Percentiles rank a stretch among this genome's conserved stretches.
phyloP scores from a whole-genome alignment of 2,888 invertebrate species.

The Bibio marci region DNA sequence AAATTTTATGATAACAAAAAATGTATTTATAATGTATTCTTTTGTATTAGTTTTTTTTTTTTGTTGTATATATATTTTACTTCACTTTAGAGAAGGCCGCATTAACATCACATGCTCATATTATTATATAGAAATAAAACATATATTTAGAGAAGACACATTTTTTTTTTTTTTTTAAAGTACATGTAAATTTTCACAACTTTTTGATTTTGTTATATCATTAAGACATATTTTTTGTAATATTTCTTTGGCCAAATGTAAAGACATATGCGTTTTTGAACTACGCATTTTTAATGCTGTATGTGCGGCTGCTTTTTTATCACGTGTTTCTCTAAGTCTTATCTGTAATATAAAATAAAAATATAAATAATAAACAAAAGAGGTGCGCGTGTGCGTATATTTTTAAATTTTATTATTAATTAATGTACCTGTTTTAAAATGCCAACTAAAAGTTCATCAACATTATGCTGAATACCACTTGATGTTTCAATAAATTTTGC shows the following conservation, averaged over 20 bases:
- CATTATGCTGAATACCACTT: conserved; percentile 89
- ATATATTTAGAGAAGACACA: too few relatives aligned
- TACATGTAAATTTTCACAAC: conserved; percentile 74
- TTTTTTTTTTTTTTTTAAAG: conserved; percentile 32
- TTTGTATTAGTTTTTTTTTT: too few relatives aligned
- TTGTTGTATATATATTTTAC: too few relatives aligned
- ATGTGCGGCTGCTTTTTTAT: conserved; percentile 49
- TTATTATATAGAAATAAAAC: too few relatives aligned
- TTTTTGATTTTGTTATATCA: conserved; percentile 69
- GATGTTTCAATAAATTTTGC: conserved; percentile 51
- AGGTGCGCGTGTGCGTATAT: too few relatives aligned
- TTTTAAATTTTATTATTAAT: background rate
- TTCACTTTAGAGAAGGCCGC: too few relatives aligned
- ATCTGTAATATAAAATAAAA: conserved; percentile 29
- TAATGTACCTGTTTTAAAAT: conserved; percentile 57
- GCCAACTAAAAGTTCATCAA: conserved; percentile 88
- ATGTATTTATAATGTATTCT: too few relatives aligned
- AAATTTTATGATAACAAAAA: too few relatives aligned
- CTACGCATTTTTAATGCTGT: conserved; percentile 47
- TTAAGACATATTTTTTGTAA: conserved; percentile 73
- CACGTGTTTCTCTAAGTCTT: conserved; percentile 54
- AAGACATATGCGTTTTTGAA: conserved; percentile 63
- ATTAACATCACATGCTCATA: too few relatives aligned
- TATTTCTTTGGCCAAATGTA: conserved; percentile 65
- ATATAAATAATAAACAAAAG: background rate